Evolutionary conservation across 2,797 vertebrate genomes (phyloP).

Genomic region (Schizothorax lantsangensis): DNA sequence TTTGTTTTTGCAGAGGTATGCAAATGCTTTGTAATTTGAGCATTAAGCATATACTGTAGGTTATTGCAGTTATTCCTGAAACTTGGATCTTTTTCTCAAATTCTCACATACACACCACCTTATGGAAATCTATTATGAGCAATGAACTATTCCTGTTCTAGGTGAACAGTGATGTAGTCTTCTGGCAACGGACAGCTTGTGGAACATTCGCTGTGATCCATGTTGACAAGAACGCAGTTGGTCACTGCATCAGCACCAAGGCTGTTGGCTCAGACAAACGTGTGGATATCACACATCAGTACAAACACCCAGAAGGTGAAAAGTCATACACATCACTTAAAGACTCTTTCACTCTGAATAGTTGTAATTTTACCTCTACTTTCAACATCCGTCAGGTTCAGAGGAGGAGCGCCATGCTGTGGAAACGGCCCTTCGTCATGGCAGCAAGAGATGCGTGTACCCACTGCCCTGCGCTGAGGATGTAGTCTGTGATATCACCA

Average conservation of each 20-base stretch:
- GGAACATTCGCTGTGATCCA: slow-evolving; percentile 26
- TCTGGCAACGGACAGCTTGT: slow-evolving; percentile 30
- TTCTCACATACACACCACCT: not conserved
- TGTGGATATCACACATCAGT: slow-evolving; percentile 82
- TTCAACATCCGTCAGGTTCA: slow-evolving; percentile 73
- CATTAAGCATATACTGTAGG: not conserved
- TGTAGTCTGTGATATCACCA: slow-evolving; percentile 75
- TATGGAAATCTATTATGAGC: not conserved
- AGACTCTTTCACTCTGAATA: not conserved
- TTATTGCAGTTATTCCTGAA: not conserved
- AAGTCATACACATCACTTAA: not conserved
- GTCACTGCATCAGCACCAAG: slow-evolving; percentile 89
- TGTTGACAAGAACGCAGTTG: slow-evolving; percentile 60
- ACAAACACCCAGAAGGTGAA: slow-evolving; percentile 80
- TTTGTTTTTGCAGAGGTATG: slow-evolving; percentile 86
- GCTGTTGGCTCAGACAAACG: slow-evolving; percentile 76
- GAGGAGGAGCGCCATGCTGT: slow-evolving; percentile 89
- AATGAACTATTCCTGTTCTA: not conserved
- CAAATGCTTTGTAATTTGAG: not conserved
- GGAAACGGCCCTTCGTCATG: slow-evolving; percentile 84
- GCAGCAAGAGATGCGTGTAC: slow-evolving; percentile 83
- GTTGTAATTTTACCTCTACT: not conserved
- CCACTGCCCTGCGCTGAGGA: slow-evolving; percentile 75
- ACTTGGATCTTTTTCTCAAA: not conserved
- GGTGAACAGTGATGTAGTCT: slow-evolving; percentile 43